phyloP scores from a whole-genome alignment of 2,797 vertebrate genomes.

The Chaunax sp. region DNA sequence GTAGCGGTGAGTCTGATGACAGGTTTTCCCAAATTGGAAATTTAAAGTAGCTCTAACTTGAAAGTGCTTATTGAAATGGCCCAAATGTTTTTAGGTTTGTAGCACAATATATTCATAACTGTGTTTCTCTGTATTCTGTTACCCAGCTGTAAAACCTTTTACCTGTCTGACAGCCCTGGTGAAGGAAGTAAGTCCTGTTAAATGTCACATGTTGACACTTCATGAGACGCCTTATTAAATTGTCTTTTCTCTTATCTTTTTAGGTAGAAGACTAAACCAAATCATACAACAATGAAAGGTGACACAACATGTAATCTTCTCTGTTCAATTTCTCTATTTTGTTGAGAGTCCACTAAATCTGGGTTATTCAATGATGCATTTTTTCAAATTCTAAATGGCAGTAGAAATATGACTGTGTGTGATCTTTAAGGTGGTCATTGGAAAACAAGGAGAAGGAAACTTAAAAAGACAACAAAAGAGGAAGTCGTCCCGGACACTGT shows the following conservation, averaged over 20 bases:
- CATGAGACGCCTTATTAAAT: not conserved
- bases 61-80: no score
- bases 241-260: no score
- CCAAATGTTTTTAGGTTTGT: no score
- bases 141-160: not conserved
- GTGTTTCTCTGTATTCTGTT: no score
- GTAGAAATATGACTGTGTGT: not conserved
- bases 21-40: no score
- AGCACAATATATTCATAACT: no score
- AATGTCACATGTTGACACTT: not conserved
- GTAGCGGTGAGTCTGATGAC: no score
- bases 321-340: not conserved
- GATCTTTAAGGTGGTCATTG: slow-evolving; percentile 41
- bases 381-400: not conserved
- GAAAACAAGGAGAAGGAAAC: slow-evolving; percentile 42
- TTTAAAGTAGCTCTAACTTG: no score
- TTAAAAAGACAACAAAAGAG: slow-evolving; percentile 1
- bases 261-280: slow-evolving; percentile 7
- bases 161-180: no score
- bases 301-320: not conserved
- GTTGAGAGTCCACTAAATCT: not conserved
- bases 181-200: no score
- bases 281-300: slow-evolving; percentile 57
- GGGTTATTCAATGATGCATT: not conserved
- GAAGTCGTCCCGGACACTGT: not conserved